Evolutionary conservation across 1,140 invertebrate genomes (phyloP), one percentile per base, ranked within the genome.

Genomic region (Cataglyphis hispanica): DNA sequence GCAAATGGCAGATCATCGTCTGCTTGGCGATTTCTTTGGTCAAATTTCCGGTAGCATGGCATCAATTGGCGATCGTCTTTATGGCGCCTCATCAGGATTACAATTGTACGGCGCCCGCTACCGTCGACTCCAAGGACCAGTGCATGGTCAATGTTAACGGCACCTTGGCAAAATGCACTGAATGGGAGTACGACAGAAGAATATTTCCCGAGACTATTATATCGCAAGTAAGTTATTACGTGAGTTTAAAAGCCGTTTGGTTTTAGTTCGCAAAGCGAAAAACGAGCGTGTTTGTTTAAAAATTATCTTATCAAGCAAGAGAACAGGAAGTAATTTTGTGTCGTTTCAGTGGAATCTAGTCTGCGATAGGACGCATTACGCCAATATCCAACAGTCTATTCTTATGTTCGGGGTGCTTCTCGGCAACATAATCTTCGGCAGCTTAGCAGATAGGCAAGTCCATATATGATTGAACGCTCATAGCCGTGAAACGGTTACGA

Each of bases 381-480:
- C 96, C 22, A 97, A 97, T 91, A 91, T 97, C 1, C 97, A 97
- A 2, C 97, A 98, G 91, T 97, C 97, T 5, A 95, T 97, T 64
- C 97, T 97, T 76, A 98, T 98, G 97, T 94, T 97, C 11, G 97
- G 97, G 4, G 96, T 98, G 81, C 95, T 97, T 56, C 94, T 97
- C 19, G 96, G 96, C 19, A 97, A 97, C 88, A 96, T 97, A 91
- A 86, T 96, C 16, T 98, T 97, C 91, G 97, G 97, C 43, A 96
- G 96, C 90, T 93, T 97, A 11, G 96, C 97, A 16, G 97, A 98
- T 95, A 97, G 96, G 97, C 97, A 92, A 92, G 95, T 86, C 37
- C 19, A 70, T 8, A 74, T 16, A 63, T 37, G 31, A 53, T 37
- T 37, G 6, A 66, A 46, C 13, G 11, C 10, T 50, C 16, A 11